Percentiles rank a stretch among this genome's conserved stretches.
Evolutionary conservation across 2,797 vertebrate species (phyloP).

Genomic region (Benthosema pterotum): DNA sequence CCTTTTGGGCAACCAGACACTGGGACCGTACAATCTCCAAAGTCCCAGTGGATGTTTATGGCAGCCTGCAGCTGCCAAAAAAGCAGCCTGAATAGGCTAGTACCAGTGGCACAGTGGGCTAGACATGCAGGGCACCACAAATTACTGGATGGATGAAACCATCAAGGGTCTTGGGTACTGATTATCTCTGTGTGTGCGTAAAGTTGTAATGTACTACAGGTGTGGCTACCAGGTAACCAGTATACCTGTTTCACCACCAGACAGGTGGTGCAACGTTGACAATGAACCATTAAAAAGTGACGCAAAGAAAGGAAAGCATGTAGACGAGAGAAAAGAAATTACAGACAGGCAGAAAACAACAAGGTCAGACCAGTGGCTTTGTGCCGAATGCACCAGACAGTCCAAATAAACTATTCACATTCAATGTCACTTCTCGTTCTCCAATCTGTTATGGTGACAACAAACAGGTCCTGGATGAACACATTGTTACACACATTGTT

Average conservation of each 20-base stretch:
- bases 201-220: background rate
- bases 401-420: constrained; percentile 21
- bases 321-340: background rate
- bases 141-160: too few species aligned
- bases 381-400: constrained; percentile 5
- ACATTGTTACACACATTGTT: constrained; percentile 28
- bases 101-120: too few species aligned
- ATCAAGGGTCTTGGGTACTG: too few species aligned
- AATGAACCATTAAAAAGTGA: background rate
- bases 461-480: constrained; percentile 20
- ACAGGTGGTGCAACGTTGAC: constrained; percentile 32
- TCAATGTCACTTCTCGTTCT: constrained; percentile 21
- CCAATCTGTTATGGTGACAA: constrained; percentile 13
- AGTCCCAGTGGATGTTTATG: too few species aligned
- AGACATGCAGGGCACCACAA: too few species aligned
- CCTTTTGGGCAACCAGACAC: too few species aligned
- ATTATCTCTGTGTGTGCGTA: too few species aligned
- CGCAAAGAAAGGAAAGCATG: background rate
- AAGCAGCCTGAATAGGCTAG: too few species aligned
- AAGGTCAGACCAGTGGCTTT: too few species aligned
- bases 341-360: background rate
- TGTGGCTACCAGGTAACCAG: constrained; percentile 18
- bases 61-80: too few species aligned
- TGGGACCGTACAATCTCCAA: too few species aligned
- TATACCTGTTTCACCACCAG: constrained; percentile 10